Evolutionary conservation across 2,113 vertebrate genomes (phyloP).

Genomic region (Pituophis catenifer): DNA sequence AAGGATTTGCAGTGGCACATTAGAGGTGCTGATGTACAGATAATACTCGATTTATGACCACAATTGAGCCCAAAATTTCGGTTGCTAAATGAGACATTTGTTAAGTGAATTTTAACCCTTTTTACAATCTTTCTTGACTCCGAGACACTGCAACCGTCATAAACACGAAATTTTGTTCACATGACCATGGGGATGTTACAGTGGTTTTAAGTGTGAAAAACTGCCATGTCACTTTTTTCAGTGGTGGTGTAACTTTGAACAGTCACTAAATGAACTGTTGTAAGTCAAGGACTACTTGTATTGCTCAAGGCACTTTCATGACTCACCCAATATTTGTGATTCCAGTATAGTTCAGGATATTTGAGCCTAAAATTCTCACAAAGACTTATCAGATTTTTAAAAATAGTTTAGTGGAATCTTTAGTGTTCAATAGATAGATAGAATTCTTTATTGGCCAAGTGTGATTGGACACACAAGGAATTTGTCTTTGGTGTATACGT

Average conservation of each 20-base stretch:
- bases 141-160: too few species aligned
- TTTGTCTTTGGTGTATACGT: too few species aligned
- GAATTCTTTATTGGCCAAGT: too few species aligned
- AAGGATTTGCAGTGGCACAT: neutral
- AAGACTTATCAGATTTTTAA: neutral
- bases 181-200: neutral
- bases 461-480: too few species aligned
- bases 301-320: neutral
- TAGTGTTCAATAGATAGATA: neutral
- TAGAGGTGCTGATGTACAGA: neutral
- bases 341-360: neutral
- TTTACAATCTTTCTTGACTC: neutral
- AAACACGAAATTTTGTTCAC: neutral
- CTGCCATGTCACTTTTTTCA: neutral
- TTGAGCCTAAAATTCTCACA: neutral
- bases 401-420: neutral
- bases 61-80: neutral
- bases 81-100: neutral
- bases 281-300: neutral
- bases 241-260: neutral
- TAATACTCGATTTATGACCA: neutral
- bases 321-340: neutral
- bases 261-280: neutral
- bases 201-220: neutral
- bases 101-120: neutral